Evolutionary conservation across 2,888 invertebrate species (phyloP).

Genomic region (Cryptus armator): DNA sequence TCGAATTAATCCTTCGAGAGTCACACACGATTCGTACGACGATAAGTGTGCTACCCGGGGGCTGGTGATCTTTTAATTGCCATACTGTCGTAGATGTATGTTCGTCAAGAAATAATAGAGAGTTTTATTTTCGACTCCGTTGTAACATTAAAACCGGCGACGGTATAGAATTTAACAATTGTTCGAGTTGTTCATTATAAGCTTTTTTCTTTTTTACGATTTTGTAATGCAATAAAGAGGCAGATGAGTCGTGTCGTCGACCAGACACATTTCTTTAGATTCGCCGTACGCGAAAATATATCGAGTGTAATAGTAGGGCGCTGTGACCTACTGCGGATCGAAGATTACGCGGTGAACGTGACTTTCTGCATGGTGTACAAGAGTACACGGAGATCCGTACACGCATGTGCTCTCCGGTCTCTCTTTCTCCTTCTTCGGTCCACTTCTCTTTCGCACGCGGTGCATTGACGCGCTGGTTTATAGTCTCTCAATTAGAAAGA

Average conservation of each 20-base stretch:
- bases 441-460: slow-evolving; percentile 42
- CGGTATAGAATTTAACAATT: background rate
- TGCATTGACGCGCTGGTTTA: slow-evolving; percentile 45
- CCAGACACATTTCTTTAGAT: background rate
- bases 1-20: slow-evolving; percentile 13
- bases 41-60: background rate
- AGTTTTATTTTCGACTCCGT: background rate
- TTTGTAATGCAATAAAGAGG: background rate
- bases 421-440: slow-evolving; percentile 40
- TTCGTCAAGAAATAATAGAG: background rate
- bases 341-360: slow-evolving; percentile 76
- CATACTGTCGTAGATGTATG: background rate
- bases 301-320: slow-evolving; percentile 52
- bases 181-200: background rate
- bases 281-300: slow-evolving; percentile 13
- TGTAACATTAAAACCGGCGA: background rate
- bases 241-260: background rate
- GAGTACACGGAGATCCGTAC: slow-evolving; percentile 17
- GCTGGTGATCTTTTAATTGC: slow-evolving; percentile 2
- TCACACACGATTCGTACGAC: background rate
- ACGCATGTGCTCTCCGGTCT: slow-evolving; percentile 59
- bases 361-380: slow-evolving; percentile 73
- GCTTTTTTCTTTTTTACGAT: background rate
- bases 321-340: slow-evolving; percentile 72
- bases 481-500: slow-evolving; percentile 42